Evolutionary conservation across 1,140 invertebrate species (phyloP).

Genomic region (Pomacea maculata): DNA sequence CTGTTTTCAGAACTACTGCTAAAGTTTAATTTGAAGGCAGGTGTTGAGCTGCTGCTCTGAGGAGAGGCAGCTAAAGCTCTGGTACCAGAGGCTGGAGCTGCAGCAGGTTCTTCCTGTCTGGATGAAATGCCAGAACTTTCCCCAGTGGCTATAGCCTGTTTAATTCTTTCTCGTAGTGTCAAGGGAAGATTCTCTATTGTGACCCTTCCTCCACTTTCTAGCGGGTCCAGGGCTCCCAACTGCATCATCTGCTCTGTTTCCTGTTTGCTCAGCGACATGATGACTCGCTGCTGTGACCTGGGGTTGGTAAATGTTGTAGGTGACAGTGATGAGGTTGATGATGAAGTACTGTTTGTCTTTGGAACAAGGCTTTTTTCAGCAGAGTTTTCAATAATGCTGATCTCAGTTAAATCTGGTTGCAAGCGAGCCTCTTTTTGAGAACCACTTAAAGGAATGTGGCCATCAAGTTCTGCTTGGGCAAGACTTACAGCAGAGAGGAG

Average conservation of each 20-base stretch:
- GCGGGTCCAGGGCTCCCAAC: not conserved
- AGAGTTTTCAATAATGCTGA: not conserved
- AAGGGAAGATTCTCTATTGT: not conserved
- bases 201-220: not conserved
- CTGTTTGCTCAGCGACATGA: not conserved
- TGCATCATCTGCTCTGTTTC: not conserved
- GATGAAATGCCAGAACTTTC: not conserved
- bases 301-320: not conserved
- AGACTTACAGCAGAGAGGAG: constrained; percentile 13
- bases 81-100: not conserved
- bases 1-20: too few relatives aligned
- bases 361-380: not conserved
- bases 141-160: not conserved
- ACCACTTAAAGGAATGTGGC: not conserved
- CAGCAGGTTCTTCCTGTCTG: not conserved
- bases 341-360: too few relatives aligned
- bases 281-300: not conserved
- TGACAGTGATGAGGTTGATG: not conserved
- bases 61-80: not conserved
- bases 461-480: constrained; percentile 11
- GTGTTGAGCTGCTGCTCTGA: not conserved
- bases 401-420: too few relatives aligned
- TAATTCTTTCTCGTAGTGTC: not conserved
- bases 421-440: not conserved
- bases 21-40: too few relatives aligned